Evolutionary conservation across 2,888 invertebrate genomes (phyloP), one percentile per base, ranked within the genome.

Genomic region (Ormia ochracea): DNA sequence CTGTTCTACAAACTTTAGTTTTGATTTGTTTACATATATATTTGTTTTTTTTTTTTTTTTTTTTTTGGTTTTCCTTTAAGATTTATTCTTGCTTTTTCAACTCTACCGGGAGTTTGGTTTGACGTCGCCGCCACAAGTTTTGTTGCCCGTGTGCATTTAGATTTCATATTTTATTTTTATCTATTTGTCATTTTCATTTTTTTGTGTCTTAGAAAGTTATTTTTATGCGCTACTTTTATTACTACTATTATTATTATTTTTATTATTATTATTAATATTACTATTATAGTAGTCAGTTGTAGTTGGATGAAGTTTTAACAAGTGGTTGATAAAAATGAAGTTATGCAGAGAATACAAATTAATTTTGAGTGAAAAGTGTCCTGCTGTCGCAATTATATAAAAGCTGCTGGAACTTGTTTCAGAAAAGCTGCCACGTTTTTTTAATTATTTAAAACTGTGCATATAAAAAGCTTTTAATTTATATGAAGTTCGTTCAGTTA

Each of bases 271-370:
- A n/a, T n/a, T n/a, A n/a, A n/a, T 17, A 12, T 50, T 14, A 33
- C 21, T 33, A 23, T 56, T 56, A 41, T 23, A 52, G 43, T 26
- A 54, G 52, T 43, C 43, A 33, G 61, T 54, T 61, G n/a, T 63
- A 41, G 58, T 12, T 21, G 58, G 65, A 56, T 43, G 48, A 65
- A 56, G 66, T 74, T 58, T 59, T 58, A 41, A n/a, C 58, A 58
- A 74, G 38, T 41, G 50, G 33, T 33, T 58, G 66, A 66, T 41
- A 74, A 74, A 66, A 58, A 50, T 9, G 23, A 23, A 66, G 38
- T 58, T 65, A 33, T 66, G 58, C 31, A n/a, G 31, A 17, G 58
- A 50, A 50, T 41, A 74, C 41, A 74, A 66, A 65, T 58, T 74
- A 65, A 61, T 72, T 50, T 58, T 66, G 23, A 6, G 5, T 38